Conservation (phyloP, 2,888 invertebrate species). For the Caenorhabditis parvicauda region DNA sequence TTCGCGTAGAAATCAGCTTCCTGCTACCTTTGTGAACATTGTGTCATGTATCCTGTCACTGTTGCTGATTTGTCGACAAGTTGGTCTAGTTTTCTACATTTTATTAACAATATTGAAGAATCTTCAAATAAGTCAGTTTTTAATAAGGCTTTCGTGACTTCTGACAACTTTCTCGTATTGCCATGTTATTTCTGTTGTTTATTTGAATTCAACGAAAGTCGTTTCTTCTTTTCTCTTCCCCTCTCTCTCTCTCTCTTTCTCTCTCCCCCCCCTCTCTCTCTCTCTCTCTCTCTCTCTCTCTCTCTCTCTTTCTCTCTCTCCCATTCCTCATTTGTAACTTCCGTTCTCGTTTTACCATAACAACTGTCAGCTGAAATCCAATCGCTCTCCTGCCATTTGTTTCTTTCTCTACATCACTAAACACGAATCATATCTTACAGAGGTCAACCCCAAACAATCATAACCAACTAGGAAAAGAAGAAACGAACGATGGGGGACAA, state of each 20-base stretch:
- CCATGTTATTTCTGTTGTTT: too few species aligned
- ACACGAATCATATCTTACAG: neutral
- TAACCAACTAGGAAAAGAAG: too few species aligned
- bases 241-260: slow-evolving; percentile 5
- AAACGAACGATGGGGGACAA: too few species aligned
- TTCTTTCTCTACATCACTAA: neutral
- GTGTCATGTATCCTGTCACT: too few species aligned
- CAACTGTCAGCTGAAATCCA: slow-evolving; percentile 7
- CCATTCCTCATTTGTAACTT: slow-evolving; percentile 7
- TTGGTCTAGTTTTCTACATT: too few species aligned
- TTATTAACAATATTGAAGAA: too few species aligned
- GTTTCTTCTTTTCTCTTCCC: slow-evolving; percentile 2
- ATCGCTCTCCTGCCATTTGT: neutral
- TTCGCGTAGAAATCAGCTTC: too few species aligned
- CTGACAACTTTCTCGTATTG: too few species aligned
- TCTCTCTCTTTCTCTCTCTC: slow-evolving; percentile 5
- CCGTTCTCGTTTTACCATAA: slow-evolving; percentile 21
- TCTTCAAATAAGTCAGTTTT: too few species aligned
- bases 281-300: slow-evolving; percentile 1
- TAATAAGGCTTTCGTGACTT: too few species aligned
- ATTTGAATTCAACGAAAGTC: slow-evolving; percentile 6
- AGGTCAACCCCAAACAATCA: neutral
- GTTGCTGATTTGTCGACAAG: too few species aligned
- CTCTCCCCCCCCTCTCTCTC: neutral
- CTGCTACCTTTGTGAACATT: too few species aligned